Evolutionary conservation across 1,140 invertebrate species (phyloP), one percentile per base, ranked within the genome.

Genomic region (Eumaeus atala): DNA sequence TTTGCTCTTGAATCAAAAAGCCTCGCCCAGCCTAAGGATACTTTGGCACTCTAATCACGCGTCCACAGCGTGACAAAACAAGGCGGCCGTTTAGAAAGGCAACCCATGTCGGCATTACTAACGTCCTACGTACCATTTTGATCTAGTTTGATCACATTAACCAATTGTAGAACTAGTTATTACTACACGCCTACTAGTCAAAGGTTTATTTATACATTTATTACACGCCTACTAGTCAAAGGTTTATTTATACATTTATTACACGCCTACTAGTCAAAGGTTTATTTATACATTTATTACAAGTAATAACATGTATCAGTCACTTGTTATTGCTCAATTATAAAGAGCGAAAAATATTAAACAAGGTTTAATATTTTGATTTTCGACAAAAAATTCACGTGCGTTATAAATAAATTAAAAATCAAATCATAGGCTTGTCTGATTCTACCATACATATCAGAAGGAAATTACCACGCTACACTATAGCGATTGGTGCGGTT

Each of bases 71-170:
- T 66, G 60, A 59, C 42, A 59, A 47, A 49, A 51, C 47, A 48
- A 53, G 48, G 54, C 50, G 51, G 54, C 61, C 54, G 51, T 58
- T 28, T 66, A 66, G 56, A 67, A 64, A 51, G 62, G 59, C 56
- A 57, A 55, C 58, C 58, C 57, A 67, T 56, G 55, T 57, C 56
- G 49, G 42, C 48, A 51, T 50, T 12, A 34, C 28, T 44, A 55
- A 54, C 51, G 51, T 59, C 58, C 52, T 59, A 51, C 59, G 54
- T 48, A 61, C 59, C 48, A 28, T 51, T 16, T 44, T 40, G 3
- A 44, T 21, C 47, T 49, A 12, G 17, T 35, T 56, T 33, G 21
- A 21, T 49, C 44, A 38, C 40, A 42, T 28, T 33, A 18, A 40
- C 21, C 21, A 6, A 6, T 28, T 6, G 21, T 28, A 28, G 6